phyloP scores from a whole-genome alignment of 2,797 vertebrate genomes.

The Kryptolebias ocellatus region DNA sequence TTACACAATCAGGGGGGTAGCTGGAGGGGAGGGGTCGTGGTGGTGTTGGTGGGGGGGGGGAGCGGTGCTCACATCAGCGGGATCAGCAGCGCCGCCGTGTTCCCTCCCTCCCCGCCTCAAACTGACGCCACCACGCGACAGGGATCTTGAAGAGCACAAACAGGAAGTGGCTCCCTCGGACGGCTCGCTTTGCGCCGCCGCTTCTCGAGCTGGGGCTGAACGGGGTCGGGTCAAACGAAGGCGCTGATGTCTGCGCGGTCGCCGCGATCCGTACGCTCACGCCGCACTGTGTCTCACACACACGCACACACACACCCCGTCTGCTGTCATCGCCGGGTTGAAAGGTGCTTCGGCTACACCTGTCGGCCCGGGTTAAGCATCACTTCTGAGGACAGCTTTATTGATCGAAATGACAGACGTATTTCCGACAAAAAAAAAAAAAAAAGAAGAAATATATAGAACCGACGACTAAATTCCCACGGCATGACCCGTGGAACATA shows the following conservation, averaged over 20 bases:
- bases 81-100: conserved; percentile 77
- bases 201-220: conserved; percentile 67
- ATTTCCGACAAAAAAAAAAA: conserved; percentile 9
- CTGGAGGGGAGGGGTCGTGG: conserved; percentile 7
- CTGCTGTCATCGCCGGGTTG: not conserved
- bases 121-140: conserved; percentile 76
- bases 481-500: conserved; percentile 31
- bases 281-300: too few species aligned
- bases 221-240: conserved; percentile 43
- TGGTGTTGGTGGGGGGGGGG: not conserved
- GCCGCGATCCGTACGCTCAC: too few species aligned
- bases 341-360: conserved; percentile 17
- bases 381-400: conserved; percentile 5
- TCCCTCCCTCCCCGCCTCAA: conserved; percentile 68
- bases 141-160: conserved; percentile 77
- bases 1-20: conserved; percentile 69
- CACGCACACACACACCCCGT: too few species aligned
- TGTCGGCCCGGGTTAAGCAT: conserved; percentile 20
- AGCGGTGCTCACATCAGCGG: conserved; percentile 75
- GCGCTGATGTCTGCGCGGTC: not conserved
- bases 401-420: conserved; percentile 18
- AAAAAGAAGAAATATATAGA: not conserved
- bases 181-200: conserved; percentile 69
- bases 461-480: conserved; percentile 2
- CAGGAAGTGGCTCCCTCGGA: conserved; percentile 81